Evolutionary conservation across 1,140 invertebrate genomes (phyloP), one percentile per base, ranked within the genome.

Genomic region (Calycopis cecrops): DNA sequence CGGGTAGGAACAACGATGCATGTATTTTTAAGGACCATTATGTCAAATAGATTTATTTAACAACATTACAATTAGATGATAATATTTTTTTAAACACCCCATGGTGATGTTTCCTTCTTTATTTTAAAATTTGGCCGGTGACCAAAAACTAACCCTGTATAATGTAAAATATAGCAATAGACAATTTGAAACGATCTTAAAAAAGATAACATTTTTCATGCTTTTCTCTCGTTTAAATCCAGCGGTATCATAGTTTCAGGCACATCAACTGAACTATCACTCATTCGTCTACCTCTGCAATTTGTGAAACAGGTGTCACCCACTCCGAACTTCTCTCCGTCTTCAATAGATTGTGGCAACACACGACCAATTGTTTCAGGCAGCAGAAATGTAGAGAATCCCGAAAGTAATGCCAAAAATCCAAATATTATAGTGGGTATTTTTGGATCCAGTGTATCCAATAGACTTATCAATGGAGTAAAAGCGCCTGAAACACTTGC

Each of bases 401-500:
- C 95, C 0, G 93, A 94, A 1, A 92, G 4, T 6, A 96, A 87
- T 1, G 94, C 93, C 4, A 96, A 69, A 4, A 90, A 84, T 7
- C 94, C 95, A 56, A 97, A 88, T 9, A 96, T 90, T 2, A 94
- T 71, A 0, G 96, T 88, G 8, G 95, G 95, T 12, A 96, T 86
- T 11, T 91, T 88, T 0, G 92, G 84, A 16, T 93, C 92, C 0
- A 94, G 83, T 21, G 91, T 90, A 21, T 92, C 92, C 78, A 93
- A 76, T 16, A 78, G 79, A 87, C 71, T 96, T 12, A 97, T 92
- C 59, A 95, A 93, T 3, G 95, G 95, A 2, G 94, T 93, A 3
- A 96, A 76, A 56, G 96, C 93, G 56, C 93, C 95, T 3, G 94
- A 94, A 0, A 95, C 92, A 72, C 95, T 96, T 12, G 95, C 95